phyloP scores from a whole-genome alignment of 2,113 vertebrate species.

The Tupaia chinensis region DNA sequence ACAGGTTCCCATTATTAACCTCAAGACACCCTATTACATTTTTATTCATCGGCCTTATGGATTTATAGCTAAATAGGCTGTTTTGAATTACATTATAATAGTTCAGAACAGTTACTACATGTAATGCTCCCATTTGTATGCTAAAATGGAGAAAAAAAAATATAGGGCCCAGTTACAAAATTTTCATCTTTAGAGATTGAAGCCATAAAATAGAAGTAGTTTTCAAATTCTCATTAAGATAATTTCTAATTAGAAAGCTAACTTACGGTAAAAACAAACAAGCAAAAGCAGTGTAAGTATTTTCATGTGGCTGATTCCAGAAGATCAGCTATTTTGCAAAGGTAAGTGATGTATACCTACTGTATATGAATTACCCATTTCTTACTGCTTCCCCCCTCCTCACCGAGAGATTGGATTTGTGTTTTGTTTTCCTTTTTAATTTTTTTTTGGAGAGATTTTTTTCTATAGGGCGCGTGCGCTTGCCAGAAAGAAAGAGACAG shows the following conservation, averaged over 20 bases:
- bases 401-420: not conserved
- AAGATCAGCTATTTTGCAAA: constrained; percentile 31
- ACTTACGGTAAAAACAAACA: constrained; percentile 47
- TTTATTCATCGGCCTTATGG: not conserved
- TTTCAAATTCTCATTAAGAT: constrained; percentile 48
- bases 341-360: constrained; percentile 43
- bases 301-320: constrained; percentile 47
- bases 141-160: not conserved
- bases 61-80: not conserved
- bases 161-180: not conserved
- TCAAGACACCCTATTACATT: not conserved
- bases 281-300: constrained; percentile 18
- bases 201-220: constrained; percentile 4
- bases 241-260: constrained; percentile 46
- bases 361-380: not conserved
- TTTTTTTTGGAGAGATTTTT: not conserved
- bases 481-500: no score
- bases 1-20: not conserved
- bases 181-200: constrained; percentile 27
- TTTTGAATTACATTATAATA: constrained; percentile 19
- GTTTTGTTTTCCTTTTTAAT: not conserved
- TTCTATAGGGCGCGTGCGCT: no score
- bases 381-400: not conserved
- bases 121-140: not conserved
- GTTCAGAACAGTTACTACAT: not conserved